Evolutionary conservation across 2,113 vertebrate genomes (phyloP), one percentile per base, ranked within the genome.

Genomic region (Paradoxurus hermaphroditus): DNA sequence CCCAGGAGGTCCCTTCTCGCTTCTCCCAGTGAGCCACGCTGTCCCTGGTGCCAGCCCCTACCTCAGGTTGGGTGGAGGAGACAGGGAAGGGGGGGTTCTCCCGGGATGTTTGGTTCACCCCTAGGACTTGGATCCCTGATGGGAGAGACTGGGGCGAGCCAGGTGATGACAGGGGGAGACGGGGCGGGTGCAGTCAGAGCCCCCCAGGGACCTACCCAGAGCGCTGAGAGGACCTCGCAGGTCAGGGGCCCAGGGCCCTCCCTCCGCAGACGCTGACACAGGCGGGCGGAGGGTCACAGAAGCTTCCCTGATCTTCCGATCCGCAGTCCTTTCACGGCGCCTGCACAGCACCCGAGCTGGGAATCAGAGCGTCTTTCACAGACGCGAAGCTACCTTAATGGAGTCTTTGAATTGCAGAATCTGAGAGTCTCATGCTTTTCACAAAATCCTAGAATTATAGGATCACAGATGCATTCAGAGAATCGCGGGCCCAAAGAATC

Each of bases 361-460:
- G 88, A 85, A 79, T 36, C 21, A 19, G 51, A 63, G 56, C 78
- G 23, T 81, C 78, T 96, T 91, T 96, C 87, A 77, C 5, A 68
- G 90, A 84, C 79, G 94, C 73, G 49, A 65, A 95, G 77, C 65
- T 27, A 75, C 73, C 11, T 83, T 96, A 85, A 90, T 75, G 65
- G 88, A 92, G 36, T 12, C 41, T 90, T 86, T 91, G 86, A 91
- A 51, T 90, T 6, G 0, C 59, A n/a, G 36, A 87, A 89, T 93
- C 53, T 51, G 75, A 78, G 59, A 16, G 13, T 90, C 90, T 92
- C 21, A 46, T n/a, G 51, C 70, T 65, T 84, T 67, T 92, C 73
- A 72, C 79, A 62, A 63, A 77, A 36, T 93, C 68, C 65, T n/a
- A 9, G 87, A 77, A 27, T 63, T 81, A 67, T 1, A 88, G 85